Percentiles rank a stretch among this genome's conserved stretches.
Conservation (phyloP, 1,140 invertebrate genomes). For the Colletes latitarsis region DNA sequence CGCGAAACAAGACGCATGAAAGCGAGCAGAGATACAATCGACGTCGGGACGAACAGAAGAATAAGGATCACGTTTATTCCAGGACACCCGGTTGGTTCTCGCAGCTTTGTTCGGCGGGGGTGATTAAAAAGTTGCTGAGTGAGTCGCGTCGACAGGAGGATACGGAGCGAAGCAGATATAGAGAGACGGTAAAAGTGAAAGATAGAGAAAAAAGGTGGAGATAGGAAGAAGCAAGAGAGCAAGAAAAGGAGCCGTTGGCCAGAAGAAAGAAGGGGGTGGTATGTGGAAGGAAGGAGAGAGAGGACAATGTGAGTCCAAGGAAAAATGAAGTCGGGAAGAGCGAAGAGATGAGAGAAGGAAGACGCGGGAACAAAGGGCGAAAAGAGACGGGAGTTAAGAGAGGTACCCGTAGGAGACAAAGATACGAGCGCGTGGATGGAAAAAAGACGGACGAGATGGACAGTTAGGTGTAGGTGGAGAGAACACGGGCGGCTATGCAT, state of each 20-base stretch:
- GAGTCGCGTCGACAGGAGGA: conserved; percentile 45
- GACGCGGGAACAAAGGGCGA: neutral
- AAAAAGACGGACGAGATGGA: neutral
- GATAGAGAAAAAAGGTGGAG: neutral
- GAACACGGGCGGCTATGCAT: neutral
- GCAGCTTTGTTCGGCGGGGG: conserved; percentile 64
- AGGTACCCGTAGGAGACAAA: conserved; percentile 6
- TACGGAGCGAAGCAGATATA: conserved; percentile 27
- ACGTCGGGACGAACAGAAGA: neutral
- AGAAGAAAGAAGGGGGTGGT: neutral
- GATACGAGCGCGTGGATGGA: neutral
- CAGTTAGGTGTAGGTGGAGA: neutral
- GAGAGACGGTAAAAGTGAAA: conserved; percentile 17
- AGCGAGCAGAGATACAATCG: neutral
- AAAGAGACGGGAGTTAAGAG: neutral
- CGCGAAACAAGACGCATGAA: neutral
- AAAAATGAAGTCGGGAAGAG: neutral
- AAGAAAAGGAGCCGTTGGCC: neutral
- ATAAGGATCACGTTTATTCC: conserved; percentile 36
- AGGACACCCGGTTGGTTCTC: conserved; percentile 54
- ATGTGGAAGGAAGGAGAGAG: too few relatives aligned
- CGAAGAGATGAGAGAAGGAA: neutral
- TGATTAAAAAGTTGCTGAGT: conserved; percentile 72
- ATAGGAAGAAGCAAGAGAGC: neutral
- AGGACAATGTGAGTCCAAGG: neutral